Base-by-base conservation (phyloP, 2,113 vertebrate genomes). In the Channa maculata region DNA sequence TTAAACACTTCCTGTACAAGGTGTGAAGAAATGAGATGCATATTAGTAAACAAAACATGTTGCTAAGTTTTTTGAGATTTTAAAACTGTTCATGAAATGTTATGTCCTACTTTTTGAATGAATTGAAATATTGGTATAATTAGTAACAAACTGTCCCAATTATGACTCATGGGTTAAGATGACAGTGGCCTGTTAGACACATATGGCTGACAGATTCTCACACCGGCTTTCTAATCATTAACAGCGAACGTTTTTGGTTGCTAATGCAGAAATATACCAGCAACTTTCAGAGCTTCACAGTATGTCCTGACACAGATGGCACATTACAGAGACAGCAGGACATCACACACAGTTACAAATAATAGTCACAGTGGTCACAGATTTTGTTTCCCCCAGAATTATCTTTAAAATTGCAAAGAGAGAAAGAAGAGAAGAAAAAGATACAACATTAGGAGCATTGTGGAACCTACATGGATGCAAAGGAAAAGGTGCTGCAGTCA, bases 271-370 rank as follows among this genome's bases (percentile, higher is more conserved):
- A 69, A 41, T 13, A 46, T 43, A 53, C 7, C 6, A 41, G 41
- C 51, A 61, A 65, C 34, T 65, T 61, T 66, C 37, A 8, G 60
- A 50, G 48, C 33, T 70, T 83, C 49, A 65, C 58, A 76, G 62
- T 66, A 51, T 79, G 53, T 59, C 54, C 65, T 74, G 67, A 73
- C 77, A 75, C 75, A 84, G 73, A 86, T 84, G 83, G 65, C 75
- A 71, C 63, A 70, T 43, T 63, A 63, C 51, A 75, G 61, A 65
- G 63, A 67, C 79, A 76, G 81, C 82, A 83, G 82, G 74, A 57
- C 77, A 33, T 79, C 60, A 71, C 50, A 49, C 71, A 52, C 68
- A 75, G 59, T 52, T 36, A 43, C 33, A 62, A 77, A 67, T 41
- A 55, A 55, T 65, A 60, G 80, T 33, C 43, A 59, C 34, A 64